Conservation (phyloP, 2,888 invertebrate genomes). For the Tetragnatha montana region DNA sequence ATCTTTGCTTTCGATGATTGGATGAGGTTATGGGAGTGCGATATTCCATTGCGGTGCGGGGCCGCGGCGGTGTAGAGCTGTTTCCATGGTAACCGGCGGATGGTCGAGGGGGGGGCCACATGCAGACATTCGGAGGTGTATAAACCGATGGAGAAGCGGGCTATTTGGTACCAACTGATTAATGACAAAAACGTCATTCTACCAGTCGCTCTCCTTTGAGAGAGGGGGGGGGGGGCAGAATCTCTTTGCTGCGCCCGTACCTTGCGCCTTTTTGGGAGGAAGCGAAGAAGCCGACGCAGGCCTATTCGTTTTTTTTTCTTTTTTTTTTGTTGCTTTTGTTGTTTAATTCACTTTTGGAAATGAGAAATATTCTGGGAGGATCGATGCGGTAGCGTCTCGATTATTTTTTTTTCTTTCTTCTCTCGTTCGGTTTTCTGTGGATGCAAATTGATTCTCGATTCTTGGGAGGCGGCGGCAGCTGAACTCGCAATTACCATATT, state of each 20-base stretch:
- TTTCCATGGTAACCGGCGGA: conserved; percentile 68
- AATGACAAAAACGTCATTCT: conserved; percentile 71
- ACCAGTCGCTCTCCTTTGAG: conserved; percentile 32
- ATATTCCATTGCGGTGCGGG: conserved; percentile 43
- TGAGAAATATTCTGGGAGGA: background rate
- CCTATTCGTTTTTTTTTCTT: background rate
- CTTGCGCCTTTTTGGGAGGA: conserved; percentile 59
- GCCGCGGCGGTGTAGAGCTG: conserved; percentile 52
- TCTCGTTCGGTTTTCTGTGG: too few species aligned
- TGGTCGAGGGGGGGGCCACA: conserved; percentile 38
- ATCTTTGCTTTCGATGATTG: conserved; percentile 71
- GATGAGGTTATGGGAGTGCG: conserved; percentile 58
- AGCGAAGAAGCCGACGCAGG: conserved; percentile 32
- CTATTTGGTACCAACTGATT: conserved; percentile 70
- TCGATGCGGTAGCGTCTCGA: too few species aligned
- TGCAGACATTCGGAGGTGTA: conserved; percentile 67
- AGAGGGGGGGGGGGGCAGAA: conserved; percentile 28
- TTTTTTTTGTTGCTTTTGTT: conserved; percentile 1
- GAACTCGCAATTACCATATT: too few species aligned
- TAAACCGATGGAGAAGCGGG: conserved; percentile 64
- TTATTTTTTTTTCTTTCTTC: too few species aligned
- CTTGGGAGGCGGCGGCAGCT: too few species aligned
- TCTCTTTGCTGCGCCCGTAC: conserved; percentile 63
- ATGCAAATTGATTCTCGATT: too few species aligned
- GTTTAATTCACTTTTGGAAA: conserved; percentile 1